Conservation (phyloP, 1,140 invertebrate species). For the Pararge aegeria region DNA sequence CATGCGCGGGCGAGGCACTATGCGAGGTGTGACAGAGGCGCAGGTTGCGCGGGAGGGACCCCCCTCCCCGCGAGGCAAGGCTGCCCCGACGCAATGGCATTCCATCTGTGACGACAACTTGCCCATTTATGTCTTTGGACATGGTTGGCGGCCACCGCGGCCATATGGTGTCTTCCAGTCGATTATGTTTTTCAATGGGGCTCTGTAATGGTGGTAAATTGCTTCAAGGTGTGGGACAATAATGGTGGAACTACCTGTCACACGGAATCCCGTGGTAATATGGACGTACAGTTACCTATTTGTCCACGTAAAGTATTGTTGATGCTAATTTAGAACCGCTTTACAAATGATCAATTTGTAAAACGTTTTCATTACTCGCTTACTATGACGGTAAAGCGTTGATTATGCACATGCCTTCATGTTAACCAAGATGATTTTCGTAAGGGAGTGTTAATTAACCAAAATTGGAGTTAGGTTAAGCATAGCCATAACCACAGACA, state of each 20-base stretch:
- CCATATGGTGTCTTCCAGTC: slow-evolving; percentile 60
- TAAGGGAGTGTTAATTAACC: no score
- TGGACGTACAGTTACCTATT: not conserved
- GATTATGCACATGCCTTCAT: no score
- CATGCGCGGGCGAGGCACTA: slow-evolving; percentile 60
- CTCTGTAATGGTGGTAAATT: slow-evolving; percentile 50
- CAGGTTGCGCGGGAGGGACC: slow-evolving; percentile 61
- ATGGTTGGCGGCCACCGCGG: slow-evolving; percentile 63
- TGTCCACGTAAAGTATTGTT: not conserved
- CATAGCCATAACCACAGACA: no score
- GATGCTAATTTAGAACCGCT: not conserved
- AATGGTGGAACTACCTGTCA: slow-evolving; percentile 13
- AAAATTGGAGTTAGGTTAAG: no score
- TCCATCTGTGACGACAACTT: slow-evolving; percentile 73
- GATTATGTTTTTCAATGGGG: slow-evolving; percentile 54
- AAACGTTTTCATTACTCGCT: no score
- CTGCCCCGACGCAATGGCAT: slow-evolving; percentile 66
- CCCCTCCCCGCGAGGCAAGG: slow-evolving; percentile 45
- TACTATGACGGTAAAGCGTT: no score
- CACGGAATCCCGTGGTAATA: slow-evolving; percentile 1
- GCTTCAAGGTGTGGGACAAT: slow-evolving; percentile 48
- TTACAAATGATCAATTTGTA: no score
- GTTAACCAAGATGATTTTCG: no score
- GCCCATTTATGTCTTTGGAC: slow-evolving; percentile 77
- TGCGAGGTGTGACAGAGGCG: slow-evolving; percentile 56